These are phyloP conservation scores for Lordiphosa andalusiaca DNA, from an alignment of 2,888 invertebrate genomes.

Conservation along the genomic window DNA sequence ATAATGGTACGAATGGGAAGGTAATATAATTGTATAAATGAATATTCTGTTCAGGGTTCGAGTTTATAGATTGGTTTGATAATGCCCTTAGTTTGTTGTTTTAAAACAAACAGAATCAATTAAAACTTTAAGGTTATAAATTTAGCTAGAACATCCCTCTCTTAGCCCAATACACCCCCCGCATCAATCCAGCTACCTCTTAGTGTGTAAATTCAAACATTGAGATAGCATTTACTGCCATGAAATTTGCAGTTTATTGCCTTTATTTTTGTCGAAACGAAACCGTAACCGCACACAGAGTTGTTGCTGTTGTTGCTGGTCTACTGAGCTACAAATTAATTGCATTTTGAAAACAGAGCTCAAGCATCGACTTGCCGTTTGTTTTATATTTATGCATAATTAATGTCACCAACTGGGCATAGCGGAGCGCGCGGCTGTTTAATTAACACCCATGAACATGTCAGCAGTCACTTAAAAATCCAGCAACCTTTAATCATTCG, in stretches of 20 bases:
- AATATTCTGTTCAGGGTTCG: too few relatives aligned
- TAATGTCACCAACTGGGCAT: slow-evolving; percentile 14
- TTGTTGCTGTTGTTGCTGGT: slow-evolving; percentile 7
- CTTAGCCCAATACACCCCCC: too few relatives aligned
- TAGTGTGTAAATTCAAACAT: slow-evolving; percentile 22
- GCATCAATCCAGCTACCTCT: slow-evolving; percentile 3
- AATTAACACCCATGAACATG: slow-evolving; percentile 77
- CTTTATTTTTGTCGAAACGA: slow-evolving; percentile 36
- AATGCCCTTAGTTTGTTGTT: too few relatives aligned
- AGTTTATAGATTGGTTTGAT: too few relatives aligned
- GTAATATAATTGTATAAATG: too few relatives aligned
- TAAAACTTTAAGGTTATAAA: too few relatives aligned
- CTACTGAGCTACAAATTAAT: slow-evolving; percentile 35
- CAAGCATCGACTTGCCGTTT: slow-evolving; percentile 40
- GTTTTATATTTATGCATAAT: slow-evolving; percentile 29
- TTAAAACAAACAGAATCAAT: too few relatives aligned
- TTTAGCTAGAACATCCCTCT: too few relatives aligned
- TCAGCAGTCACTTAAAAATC: slow-evolving; percentile 72
- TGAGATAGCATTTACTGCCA: slow-evolving; percentile 45
- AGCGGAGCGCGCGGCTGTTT: slow-evolving; percentile 23
- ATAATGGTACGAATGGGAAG: too few relatives aligned
- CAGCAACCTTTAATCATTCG: slow-evolving; percentile 71
- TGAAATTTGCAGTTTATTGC: slow-evolving; percentile 47
- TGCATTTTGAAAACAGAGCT: slow-evolving; percentile 35
- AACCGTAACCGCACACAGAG: slow-evolving; percentile 7